Percentiles rank a stretch among this genome's conserved stretches.
These are phyloP conservation scores for Xylota segnis DNA, from an alignment of 2,888 invertebrate genomes.

Conservation along the genomic window DNA sequence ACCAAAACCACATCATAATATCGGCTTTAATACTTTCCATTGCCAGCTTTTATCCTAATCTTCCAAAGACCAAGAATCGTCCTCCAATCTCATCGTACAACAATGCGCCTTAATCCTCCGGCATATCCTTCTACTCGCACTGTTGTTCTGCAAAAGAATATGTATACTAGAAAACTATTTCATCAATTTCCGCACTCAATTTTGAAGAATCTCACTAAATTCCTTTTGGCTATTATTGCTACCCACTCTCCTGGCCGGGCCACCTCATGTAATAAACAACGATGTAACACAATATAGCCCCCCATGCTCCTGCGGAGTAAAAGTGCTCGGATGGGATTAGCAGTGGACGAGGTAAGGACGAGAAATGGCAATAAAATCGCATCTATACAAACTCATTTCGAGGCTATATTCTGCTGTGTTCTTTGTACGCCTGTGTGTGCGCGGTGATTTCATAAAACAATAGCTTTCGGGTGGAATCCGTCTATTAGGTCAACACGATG, in stretches of 20 bases:
- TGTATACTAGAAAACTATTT: constrained; percentile 31
- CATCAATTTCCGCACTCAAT: constrained; percentile 26
- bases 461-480: constrained; percentile 1
- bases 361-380: constrained; percentile 40
- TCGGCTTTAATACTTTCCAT: not conserved
- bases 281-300: constrained; percentile 9
- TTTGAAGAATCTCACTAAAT: constrained; percentile 22
- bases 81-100: not conserved
- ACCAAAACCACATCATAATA: too few species aligned
- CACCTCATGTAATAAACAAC: constrained; percentile 42
- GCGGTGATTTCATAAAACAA: constrained; percentile 8
- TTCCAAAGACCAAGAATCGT: not conserved
- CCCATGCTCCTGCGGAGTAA: not conserved
- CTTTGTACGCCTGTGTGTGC: not conserved
- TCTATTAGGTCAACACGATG: constrained; percentile 33
- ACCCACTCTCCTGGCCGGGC: not conserved
- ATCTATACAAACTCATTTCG: constrained; percentile 28
- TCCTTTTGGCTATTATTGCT: constrained; percentile 29
- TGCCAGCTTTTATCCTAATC: constrained; percentile 7
- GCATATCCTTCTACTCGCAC: not conserved
- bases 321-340: constrained; percentile 2
- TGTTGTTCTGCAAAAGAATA: not conserved
- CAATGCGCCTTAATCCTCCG: constrained; percentile 6
- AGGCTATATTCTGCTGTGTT: constrained; percentile 6
- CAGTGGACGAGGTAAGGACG: constrained; percentile 10